Base-by-base conservation (phyloP, 2,888 invertebrate genomes). In the Tetropium fuscum region DNA sequence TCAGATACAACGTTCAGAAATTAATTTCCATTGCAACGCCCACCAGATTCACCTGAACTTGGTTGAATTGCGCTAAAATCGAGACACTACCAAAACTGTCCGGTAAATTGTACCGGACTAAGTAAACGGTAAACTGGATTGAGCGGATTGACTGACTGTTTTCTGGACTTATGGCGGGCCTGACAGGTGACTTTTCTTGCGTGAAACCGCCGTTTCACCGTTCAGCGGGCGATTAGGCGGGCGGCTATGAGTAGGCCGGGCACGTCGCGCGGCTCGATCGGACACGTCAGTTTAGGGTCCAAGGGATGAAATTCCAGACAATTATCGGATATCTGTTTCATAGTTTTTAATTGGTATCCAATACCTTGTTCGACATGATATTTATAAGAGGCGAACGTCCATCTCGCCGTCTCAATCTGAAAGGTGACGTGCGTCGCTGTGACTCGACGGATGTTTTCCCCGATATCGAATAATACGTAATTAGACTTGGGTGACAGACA, bases 261-360 rank as follows among this genome's bases (percentile, higher is more conserved):
- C 11, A 51, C n/a, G 22, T 22, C 34, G 38, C 10, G 18, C 36
- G 11, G 18, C 27, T 15, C 38, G 36, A 27, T 34, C 13, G 11
- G 34, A 34, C 34, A 34, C 11, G 18, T 19, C 51, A 18, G 51
- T 20, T 51, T 16, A 11, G 32, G 32, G 32, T 15, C 40, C 27
- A 32, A 19, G 47, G 43, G 48, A 48, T 43, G 44, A 36, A 45
- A 45, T 48, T 30, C 49, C 41, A 40, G 43, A n/a, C 68, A 68
- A 69, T 69, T 69, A 69, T 68, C 65, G 57, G 70, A 68, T 73
- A 69, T 71, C 66, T 55, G 64, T 72, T 69, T 72, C 71, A 71
- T 70, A 71, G 68, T 67, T 74, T 75, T 75, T 74, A 75, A 75
- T 74, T 75, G 74, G 74, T 71, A 71, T 65, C 71, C 70, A 70